Base-by-base conservation (phyloP, 2,888 invertebrate genomes). In the Salpingus planirostris region DNA sequence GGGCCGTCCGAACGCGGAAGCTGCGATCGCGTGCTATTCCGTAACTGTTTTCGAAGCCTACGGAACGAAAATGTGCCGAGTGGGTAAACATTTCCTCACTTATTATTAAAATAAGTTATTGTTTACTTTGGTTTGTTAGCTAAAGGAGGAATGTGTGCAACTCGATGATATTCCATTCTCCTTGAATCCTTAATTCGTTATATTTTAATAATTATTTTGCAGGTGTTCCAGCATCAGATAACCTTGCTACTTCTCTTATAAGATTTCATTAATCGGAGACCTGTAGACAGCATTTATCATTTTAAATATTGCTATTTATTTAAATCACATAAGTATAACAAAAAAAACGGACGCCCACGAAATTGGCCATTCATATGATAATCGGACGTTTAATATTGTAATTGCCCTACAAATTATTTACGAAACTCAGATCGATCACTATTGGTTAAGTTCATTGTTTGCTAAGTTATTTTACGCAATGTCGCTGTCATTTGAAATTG, bases 121-220 rank as follows among this genome's bases (percentile, higher is more conserved):
- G n/a, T n/a, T n/a, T n/a, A n/a, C n/a, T n/a, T n/a, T n/a, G n/a
- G n/a, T n/a, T n/a, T n/a, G n/a, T n/a, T n/a, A n/a, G n/a, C n/a
- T n/a, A n/a, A n/a, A n/a, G n/a, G n/a, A n/a, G n/a, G n/a, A n/a
- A n/a, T n/a, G n/a, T n/a, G n/a, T n/a, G n/a, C n/a, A n/a, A n/a
- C n/a, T n/a, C n/a, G n/a, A n/a, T n/a, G n/a, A n/a, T n/a, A n/a
- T n/a, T n/a, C n/a, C n/a, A n/a, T n/a, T n/a, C n/a, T 34, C 34
- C 38, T 38, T 38, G 38, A 34, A 34, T 38, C 23, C 27, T 28
- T 38, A 38, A 38, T 38, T 36, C 33, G 36, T 31, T 27, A 33
- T 40, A 40, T 36, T 36, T 40, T 33, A 40, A 40, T 40, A 31
- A 27, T 24, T 26, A 40, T 40, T 40, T 40, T 36, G 40, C 40